These are phyloP conservation scores for Anser brachyrhynchus DNA, from an alignment of 2,113 vertebrate genomes.

Conservation along the genomic window DNA sequence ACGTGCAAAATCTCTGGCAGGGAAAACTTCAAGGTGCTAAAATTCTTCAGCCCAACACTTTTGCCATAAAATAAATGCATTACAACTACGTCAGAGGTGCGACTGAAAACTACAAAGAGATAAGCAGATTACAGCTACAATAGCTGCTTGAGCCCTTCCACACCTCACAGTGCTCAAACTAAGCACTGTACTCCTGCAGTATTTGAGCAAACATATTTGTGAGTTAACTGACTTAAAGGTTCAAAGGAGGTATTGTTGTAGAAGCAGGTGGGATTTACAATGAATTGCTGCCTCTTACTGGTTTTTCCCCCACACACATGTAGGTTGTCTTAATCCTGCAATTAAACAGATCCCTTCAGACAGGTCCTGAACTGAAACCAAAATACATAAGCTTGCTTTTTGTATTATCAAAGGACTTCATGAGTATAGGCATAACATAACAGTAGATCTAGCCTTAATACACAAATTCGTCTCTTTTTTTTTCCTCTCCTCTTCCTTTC, in stretches of 20 bases:
- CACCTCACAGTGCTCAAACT: neutral
- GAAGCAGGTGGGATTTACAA: neutral
- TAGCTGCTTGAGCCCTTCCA: neutral
- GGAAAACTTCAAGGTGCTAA: conserved; percentile 22
- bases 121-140: neutral
- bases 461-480: neutral
- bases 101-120: neutral
- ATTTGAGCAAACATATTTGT: neutral
- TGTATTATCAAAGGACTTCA: neutral
- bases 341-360: neutral
- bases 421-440: neutral
- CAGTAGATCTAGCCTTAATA: neutral
- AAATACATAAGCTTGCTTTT: neutral
- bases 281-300: neutral
- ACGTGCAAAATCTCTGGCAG: conserved; percentile 49
- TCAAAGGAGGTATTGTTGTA: neutral
- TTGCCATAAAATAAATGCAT: conserved; percentile 2
- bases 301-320: neutral
- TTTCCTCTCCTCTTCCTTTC: neutral
- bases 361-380: neutral
- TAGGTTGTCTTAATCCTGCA: neutral
- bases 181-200: neutral
- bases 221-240: neutral
- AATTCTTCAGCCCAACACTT: conserved; percentile 12
- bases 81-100: neutral